Conservation (phyloP, 2,888 invertebrate species). For the Cybosia mesomella region DNA sequence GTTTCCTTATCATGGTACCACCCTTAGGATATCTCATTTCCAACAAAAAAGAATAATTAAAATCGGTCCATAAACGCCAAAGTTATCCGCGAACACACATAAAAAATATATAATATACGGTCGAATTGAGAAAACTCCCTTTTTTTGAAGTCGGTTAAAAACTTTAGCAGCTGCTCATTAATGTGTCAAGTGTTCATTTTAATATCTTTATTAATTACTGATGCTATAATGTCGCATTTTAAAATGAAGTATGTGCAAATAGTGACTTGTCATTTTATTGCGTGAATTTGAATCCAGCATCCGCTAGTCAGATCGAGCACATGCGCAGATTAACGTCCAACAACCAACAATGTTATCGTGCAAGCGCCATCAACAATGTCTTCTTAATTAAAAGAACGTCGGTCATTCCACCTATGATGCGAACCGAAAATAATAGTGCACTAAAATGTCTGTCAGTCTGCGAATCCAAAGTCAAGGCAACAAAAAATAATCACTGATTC, state of each 20-base stretch:
- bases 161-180: no score
- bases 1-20: no score
- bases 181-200: conserved; percentile 31
- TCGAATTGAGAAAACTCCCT: no score
- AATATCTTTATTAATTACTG: conserved; percentile 29
- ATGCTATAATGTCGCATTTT: background rate
- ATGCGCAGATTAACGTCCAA: conserved; percentile 33
- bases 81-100: no score
- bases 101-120: no score
- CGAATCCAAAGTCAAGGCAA: conserved; percentile 80
- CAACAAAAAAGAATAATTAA: no score
- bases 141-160: no score
- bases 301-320: conserved; percentile 40
- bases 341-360: conserved; percentile 49
- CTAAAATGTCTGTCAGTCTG: conserved; percentile 81
- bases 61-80: no score
- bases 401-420: conserved; percentile 66
- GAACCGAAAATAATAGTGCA: conserved; percentile 71
- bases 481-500: conserved; percentile 85
- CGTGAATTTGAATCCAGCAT: conserved; percentile 23
- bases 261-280: background rate
- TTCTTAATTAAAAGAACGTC: conserved; percentile 67
- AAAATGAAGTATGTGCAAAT: background rate
- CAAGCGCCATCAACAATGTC: conserved; percentile 61
- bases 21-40: no score